Conservation (phyloP, 2,888 invertebrate genomes). For the Caradrina kadenii region DNA sequence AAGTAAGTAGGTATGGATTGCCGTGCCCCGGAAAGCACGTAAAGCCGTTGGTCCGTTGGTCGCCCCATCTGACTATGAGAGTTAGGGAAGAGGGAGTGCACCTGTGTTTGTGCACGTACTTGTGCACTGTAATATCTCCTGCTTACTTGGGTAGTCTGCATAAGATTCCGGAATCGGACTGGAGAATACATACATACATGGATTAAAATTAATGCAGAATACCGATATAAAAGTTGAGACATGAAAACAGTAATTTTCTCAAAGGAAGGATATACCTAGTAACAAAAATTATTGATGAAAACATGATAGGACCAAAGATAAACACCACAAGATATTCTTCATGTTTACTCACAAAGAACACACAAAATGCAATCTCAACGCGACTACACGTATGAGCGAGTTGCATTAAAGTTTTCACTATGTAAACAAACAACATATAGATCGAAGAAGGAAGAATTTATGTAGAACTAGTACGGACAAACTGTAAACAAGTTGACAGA, state of each 20-base stretch:
- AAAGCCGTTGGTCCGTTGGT: no score
- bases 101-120: no score
- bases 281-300: conserved; percentile 4
- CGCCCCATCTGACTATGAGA: no score
- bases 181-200: no score
- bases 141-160: no score
- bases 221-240: no score
- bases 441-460: conserved; percentile 47
- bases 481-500: conserved; percentile 60
- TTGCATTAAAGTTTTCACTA: conserved; percentile 50
- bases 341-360: conserved; percentile 40
- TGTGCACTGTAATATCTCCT: no score
- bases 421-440: conserved; percentile 52
- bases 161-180: no score
- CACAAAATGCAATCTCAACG: conserved; percentile 43
- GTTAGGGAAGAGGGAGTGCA: no score
- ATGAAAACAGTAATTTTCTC: neutral
- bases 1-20: no score
- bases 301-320: conserved; percentile 14
- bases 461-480: conserved; percentile 43
- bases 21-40: no score
- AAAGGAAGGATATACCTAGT: neutral
- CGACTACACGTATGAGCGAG: conserved; percentile 48
- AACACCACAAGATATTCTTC: conserved; percentile 17
- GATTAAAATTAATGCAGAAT: no score